Base-by-base conservation (phyloP, 2,113 vertebrate genomes). In the Odontophorus gujanensis region DNA sequence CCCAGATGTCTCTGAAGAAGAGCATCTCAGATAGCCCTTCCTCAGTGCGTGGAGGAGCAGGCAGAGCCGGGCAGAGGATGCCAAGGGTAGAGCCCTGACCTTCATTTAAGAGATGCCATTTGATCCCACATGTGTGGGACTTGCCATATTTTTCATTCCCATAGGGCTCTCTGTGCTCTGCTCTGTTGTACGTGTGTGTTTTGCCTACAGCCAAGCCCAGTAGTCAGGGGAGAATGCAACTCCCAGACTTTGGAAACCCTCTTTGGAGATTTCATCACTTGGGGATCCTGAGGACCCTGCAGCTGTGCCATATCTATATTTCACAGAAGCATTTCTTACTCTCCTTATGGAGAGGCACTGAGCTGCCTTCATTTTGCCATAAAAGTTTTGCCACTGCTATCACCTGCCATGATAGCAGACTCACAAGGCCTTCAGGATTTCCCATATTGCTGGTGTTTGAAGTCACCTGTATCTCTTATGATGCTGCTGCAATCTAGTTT, bases 221-320 rank as follows among this genome's bases (percentile, higher is more conserved):
- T 42, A 71, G 20, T 2, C 24, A 7, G 22, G 17, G 66, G 42
- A 8, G 4, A 76, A 30, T 12, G 69, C 21, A 69, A n/a, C 58
- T 84, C 81, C 40, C 66, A 43, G 5, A 45, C 48, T 65, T 71
- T 38, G 68, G 57, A 87, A 88, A 38, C 3, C 26, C 9, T 53
- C n/a, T 66, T 77, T 43, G 68, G 72, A 67, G 59, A 34, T 51
- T 8, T 59, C 32, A 18, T 22, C 58, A 21, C 55, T 5, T 9
- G 68, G 20, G 65, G 65, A 22, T 50, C 50, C 62, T 0, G 0
- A 50, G 55, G 68, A 30, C 50, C 30, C 87, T 75, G 72, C 61
- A 85, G 76, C 79, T 80, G 75, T 89, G 89, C 89, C 89, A 87
- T 67, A 77, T 3, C 81, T 28, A 16, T 80, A 85, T 55, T 80